Conservation (phyloP, 2,888 invertebrate species). For the Melangyna quadrimaculata region DNA sequence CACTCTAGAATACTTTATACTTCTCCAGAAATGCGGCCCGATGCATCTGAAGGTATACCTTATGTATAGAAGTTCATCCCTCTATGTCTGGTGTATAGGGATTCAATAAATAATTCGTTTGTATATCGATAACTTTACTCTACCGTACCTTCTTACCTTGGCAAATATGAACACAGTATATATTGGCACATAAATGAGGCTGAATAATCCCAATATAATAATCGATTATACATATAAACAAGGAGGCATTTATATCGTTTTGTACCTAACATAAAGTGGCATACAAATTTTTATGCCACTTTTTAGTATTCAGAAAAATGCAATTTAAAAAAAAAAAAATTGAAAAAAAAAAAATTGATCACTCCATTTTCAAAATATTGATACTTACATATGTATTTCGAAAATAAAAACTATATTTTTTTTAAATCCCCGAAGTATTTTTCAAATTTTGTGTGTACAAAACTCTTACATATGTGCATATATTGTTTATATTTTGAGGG, state of each 20-base stretch:
- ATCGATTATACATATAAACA: neutral
- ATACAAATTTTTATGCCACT: too few species aligned
- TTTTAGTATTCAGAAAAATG: too few species aligned
- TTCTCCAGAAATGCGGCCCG: neutral
- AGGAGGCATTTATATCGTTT: neutral
- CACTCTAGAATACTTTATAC: conserved; percentile 1
- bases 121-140: neutral
- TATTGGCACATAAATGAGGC: conserved; percentile 1
- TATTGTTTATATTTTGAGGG: too few species aligned
- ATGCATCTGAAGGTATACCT: neutral
- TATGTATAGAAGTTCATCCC: neutral
- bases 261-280: too few species aligned
- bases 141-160: neutral
- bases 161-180: neutral
- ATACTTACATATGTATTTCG: too few species aligned
- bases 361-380: too few species aligned
- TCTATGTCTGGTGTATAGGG: neutral
- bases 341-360: too few species aligned
- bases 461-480: too few species aligned
- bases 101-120: neutral
- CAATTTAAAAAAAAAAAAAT: too few species aligned
- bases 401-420: too few species aligned
- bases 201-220: neutral
- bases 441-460: too few species aligned
- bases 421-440: too few species aligned